Base-by-base conservation (phyloP, 1,140 invertebrate genomes). In the Drosophila quadrilineata region DNA sequence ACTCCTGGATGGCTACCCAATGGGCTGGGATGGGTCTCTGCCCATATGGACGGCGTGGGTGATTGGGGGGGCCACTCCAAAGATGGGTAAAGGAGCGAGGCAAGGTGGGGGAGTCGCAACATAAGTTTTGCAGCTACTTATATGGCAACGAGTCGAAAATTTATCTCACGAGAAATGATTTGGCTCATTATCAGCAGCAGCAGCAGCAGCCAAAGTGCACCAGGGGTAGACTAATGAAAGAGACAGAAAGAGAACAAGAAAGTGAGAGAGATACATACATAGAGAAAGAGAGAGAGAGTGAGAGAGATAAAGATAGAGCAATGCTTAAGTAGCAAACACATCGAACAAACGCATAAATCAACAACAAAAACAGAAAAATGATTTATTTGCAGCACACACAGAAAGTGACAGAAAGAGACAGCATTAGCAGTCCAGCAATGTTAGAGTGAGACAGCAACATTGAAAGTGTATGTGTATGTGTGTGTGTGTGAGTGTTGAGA, bases 301-400 rank as follows among this genome's bases (percentile, higher is more conserved):
- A 22, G 24, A 28, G 24, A 28, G 35, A 22, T 10, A 26, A 10
- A 26, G 29, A 4, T 9, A 26, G 9, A 10, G 12, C 33, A 6
- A 28, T 6, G 31, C 10, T 28, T 21, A 17, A 66, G 50, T 36
- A 45, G 45, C 45, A 35, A 52, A 60, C 74, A 65, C 79, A 85
- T 85, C 79, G 79, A 85, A 85, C 63, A 85, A 79, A 85, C 62
- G 79, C 79, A 85, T 85, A 85, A 85, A 85, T 85, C 79, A 85
- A 85, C 79, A 85, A 85, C 79, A 85, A 85, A 85, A 85, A 85
- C 79, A 85, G 79, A 85, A 85, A 85, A 85, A 85, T 85, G 79
- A 85, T 85, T 85, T 85, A 85, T 85, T 74, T 74, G 64, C 46
- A 43, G n/a, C 54, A 48, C 62, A 52, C 28, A 54, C 10, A 56